Base-by-base conservation (phyloP, 2,888 invertebrate genomes). In the Boloria selene region DNA sequence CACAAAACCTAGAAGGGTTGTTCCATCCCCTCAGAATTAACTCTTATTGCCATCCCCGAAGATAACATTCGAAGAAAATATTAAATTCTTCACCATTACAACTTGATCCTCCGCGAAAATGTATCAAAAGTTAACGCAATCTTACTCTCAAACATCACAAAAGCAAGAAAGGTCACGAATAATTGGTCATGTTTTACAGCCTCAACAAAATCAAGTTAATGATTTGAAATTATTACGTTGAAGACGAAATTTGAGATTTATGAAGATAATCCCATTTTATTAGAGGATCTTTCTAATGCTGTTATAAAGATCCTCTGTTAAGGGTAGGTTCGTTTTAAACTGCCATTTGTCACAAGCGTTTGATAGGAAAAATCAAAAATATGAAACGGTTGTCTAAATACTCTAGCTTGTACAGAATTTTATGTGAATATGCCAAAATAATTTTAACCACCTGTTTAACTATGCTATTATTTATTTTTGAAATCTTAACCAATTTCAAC, bases 201-300 rank as follows among this genome's bases (percentile, higher is more conserved):
- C 74, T 74, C 77, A 74, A 74, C 74, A 79, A 79, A 79, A 77
- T 76, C 70, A 72, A 82, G 78, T 84, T 86, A 81, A 84, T 81
- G 79, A 75, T 78, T 72, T 63, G 74, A 77, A 80, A 76, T 79
- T 76, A 79, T 77, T 75, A 77, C 75, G 73, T 71, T 72, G 54
- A 76, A 72, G 71, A 72, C 78, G 69, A 67, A 76, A 81, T 75
- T 72, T 65, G 69, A 72, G 72, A 79, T 83, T 84, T 80, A 82
- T 79, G 74, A 70, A 75, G 74, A 79, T 79, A 79, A 83, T 83
- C 74, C 77, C 52, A 65, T 73, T 75, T 79, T 77, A 73, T 72
- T 72, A 68, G 66, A 52, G 61, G 58, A 68, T 70, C 66, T 62
- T 55, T 55, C 31, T 64, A 69, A 69, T 55, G 54, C 59, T 58